These are phyloP conservation scores for Pimephales promelas DNA, from an alignment of 2,113 vertebrate species.

Conservation along the genomic window DNA sequence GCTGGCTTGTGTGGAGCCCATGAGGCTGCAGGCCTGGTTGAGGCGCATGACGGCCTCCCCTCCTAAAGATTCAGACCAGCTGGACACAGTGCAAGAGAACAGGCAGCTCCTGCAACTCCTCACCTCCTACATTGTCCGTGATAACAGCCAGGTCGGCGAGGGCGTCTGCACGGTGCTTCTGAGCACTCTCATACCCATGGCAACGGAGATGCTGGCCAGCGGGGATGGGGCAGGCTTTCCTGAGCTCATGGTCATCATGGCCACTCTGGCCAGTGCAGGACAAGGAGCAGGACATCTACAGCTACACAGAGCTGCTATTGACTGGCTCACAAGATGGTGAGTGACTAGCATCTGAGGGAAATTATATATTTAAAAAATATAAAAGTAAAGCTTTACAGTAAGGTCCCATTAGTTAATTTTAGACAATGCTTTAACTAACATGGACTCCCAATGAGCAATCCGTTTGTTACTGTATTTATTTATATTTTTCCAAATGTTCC, in stretches of 20 bases:
- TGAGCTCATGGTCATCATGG: conserved; percentile 98
- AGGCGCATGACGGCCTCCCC: conserved; percentile 93
- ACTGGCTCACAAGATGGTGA: conserved; percentile 97
- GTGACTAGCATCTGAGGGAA: conserved; percentile 46
- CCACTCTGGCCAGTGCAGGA: conserved; percentile 92
- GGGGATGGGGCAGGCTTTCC: conserved; percentile 96
- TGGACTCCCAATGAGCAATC: no score
- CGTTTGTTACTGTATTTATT: no score
- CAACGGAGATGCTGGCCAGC: conserved; percentile 93
- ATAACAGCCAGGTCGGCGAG: conserved; percentile 98
- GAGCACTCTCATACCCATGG: conserved; percentile 95
- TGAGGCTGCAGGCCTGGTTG: conserved; percentile 91
- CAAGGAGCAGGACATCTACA: conserved; percentile 96
- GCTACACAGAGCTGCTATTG: conserved; percentile 91
- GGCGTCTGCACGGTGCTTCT: conserved; percentile 96
- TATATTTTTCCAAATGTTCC: no score
- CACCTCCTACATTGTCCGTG: conserved; percentile 95
- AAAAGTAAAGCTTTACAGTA: no score
- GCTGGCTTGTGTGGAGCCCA: conserved; percentile 91
- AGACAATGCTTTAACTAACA: no score
- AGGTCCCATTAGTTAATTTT: no score
- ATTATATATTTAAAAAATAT: no score
- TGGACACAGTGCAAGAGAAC: conserved; percentile 95
- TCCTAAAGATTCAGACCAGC: conserved; percentile 91
- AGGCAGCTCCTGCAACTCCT: conserved; percentile 91